phyloP scores from a whole-genome alignment of 1,140 invertebrate genomes.

The roundworm (Caenorhabditis elegans) region DNA sequence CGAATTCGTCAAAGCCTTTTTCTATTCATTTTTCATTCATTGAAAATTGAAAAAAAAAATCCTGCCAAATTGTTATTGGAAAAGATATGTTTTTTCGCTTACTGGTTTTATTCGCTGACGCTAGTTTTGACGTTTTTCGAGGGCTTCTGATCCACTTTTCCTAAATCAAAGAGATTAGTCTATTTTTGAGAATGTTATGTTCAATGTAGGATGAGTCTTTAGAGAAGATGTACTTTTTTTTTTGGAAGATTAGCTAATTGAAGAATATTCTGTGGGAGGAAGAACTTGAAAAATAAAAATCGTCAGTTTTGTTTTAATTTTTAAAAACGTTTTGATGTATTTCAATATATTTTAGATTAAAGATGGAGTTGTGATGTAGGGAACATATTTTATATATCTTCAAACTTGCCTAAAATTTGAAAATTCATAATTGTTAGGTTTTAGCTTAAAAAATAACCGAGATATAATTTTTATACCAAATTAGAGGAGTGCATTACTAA shows the following conservation, averaged over 20 bases:
- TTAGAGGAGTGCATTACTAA: too few species aligned
- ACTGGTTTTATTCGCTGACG: background rate
- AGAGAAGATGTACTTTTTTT: background rate
- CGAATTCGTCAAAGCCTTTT: background rate
- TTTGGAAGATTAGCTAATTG: background rate
- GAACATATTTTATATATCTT: too few species aligned
- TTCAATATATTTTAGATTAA: background rate
- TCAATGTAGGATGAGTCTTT: background rate
- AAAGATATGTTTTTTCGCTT: background rate
- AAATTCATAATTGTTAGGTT: too few species aligned
- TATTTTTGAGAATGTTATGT: background rate
- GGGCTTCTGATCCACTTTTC: constrained; percentile 10
- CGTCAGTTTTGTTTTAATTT: too few species aligned
- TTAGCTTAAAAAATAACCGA: too few species aligned
- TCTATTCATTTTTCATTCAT: background rate
- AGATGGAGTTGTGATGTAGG: too few species aligned
- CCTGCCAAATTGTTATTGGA: too few species aligned
- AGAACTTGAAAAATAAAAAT: background rate
- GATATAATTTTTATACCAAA: too few species aligned
- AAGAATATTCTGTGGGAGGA: background rate
- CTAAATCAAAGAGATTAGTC: background rate
- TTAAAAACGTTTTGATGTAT: too few species aligned
- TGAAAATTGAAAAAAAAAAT: background rate
- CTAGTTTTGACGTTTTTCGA: background rate
- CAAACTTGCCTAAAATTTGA: too few species aligned